Evolutionary conservation across 2,797 vertebrate species (phyloP), one percentile per base, ranked within the genome.

Genomic region (Sparus aurata): DNA sequence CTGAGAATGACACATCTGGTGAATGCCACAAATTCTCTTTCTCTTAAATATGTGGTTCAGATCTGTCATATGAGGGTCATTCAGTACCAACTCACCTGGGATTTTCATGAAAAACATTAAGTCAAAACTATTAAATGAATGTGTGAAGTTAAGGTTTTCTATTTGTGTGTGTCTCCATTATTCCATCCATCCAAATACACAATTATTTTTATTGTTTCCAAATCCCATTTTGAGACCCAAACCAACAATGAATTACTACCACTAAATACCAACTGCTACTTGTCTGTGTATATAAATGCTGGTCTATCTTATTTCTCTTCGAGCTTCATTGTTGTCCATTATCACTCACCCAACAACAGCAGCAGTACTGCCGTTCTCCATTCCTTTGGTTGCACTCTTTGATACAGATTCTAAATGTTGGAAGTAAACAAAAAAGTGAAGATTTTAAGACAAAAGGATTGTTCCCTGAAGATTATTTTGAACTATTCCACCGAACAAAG

Each of bases 301-400:
- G 18, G n/a, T 41, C n/a, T 13, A 27, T 38, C 12, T 5, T 0
- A 46, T 59, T 61, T 52, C 34, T 59, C 18, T 47, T 16, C 25
- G 12, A 22, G 20, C 46, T 53, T 25, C 9, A 23, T 0, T 49
- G 25, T 6, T n/a, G 17, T 67, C 13, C 18, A 34, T 17, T 17
- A 55, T 45, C 16, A 79, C 93, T 93, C 75, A 96, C 95, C 88
- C 64, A 60, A 50, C 57, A 23, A 83, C 52, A 57, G 83, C 45
- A 27, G 94, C 77, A 9, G 95, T 84, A 2, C 91, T 68, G 20
- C 97, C 96, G 0, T 97, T 98, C 84, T 97, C 97, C 13, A 94
- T 0, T 8, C 57, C 92, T 84, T 95, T 97, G 66, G 94, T 1
- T 10, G 52, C 93, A 64, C 91, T 97, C 50, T 83, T 93, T 27